A percentile compares a stretch with the other conserved stretches of the same genome.
These are phyloP conservation scores for Lasioglossum marginatum DNA, from an alignment of 2,888 invertebrate genomes.

Conservation along the genomic window DNA sequence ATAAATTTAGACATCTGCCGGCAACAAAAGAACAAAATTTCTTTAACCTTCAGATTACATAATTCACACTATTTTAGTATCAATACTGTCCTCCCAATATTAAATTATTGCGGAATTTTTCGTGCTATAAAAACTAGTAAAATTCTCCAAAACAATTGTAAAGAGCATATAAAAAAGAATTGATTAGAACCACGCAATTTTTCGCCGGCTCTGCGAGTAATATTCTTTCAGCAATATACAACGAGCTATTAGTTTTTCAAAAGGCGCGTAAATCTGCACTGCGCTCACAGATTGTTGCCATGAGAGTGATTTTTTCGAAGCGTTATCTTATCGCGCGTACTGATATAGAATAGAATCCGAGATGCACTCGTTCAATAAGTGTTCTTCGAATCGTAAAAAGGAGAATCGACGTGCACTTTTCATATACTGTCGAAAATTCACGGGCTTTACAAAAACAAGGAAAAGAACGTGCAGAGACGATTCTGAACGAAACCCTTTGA, in stretches of 20 bases:
- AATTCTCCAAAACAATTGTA: neutral
- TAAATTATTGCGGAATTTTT: neutral
- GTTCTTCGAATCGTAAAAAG: constrained; percentile 62
- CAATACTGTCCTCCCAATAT: neutral
- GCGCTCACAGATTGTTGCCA: constrained; percentile 82
- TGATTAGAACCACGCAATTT: neutral
- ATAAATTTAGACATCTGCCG: neutral
- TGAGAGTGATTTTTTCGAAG: constrained; percentile 79
- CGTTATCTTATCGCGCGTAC: constrained; percentile 78
- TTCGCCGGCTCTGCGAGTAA: constrained; percentile 10
- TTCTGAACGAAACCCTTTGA: constrained; percentile 14
- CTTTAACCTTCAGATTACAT: neutral
- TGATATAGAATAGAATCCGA: constrained; percentile 78
- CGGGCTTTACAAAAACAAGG: neutral
- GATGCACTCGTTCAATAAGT: constrained; percentile 69
- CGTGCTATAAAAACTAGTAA: neutral
- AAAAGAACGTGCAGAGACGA: constrained; percentile 11
- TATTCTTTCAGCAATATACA: constrained; percentile 51
- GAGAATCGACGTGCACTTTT: constrained; percentile 57
- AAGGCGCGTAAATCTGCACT: constrained; percentile 72
- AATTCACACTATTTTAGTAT: neutral
- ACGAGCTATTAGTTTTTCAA: constrained; percentile 65
- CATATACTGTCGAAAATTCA: neutral
- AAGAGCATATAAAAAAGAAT: neutral
- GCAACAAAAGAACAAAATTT: neutral